These are phyloP conservation scores for Copidosoma aretas DNA, from an alignment of 2,888 invertebrate species.

Conservation along the genomic window DNA sequence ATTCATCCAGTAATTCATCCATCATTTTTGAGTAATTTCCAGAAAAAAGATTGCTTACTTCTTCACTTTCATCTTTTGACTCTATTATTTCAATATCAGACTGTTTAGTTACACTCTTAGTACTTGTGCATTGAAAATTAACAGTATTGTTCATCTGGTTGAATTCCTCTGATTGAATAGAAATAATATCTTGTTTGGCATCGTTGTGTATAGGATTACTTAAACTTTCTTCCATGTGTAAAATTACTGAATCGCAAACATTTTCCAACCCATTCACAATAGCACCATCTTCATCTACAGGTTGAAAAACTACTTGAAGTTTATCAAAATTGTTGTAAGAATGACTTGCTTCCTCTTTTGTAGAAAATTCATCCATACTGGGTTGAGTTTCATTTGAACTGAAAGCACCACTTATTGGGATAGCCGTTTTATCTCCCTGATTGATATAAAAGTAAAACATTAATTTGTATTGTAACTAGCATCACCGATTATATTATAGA, in stretches of 20 bases:
- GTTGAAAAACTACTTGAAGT: neutral
- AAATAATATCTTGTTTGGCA: neutral
- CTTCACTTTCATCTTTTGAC: too few species aligned
- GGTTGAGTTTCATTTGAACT: too few species aligned
- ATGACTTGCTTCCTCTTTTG: neutral
- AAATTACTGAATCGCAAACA: constrained; percentile 11
- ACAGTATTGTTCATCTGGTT: neutral
- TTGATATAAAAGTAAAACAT: constrained; percentile 3
- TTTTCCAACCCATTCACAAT: constrained; percentile 16
- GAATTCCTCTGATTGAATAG: neutral
- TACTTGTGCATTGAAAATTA: neutral
- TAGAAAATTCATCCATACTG: neutral
- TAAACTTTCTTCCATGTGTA: constrained; percentile 1
- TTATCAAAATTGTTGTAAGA: neutral
- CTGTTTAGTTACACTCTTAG: constrained; percentile 3
- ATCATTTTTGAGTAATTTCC: neutral
- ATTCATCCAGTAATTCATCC: neutral
- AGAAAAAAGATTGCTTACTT: too few species aligned
- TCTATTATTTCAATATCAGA: neutral
- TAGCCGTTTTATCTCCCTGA: constrained; percentile 16
- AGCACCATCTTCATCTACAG: neutral
- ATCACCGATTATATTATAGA: too few species aligned
- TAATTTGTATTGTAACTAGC: neutral
- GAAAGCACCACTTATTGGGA: neutral
- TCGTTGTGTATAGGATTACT: neutral